Evolutionary conservation across 2,888 invertebrate species (phyloP).

Genomic region (Clusia tigrina): DNA sequence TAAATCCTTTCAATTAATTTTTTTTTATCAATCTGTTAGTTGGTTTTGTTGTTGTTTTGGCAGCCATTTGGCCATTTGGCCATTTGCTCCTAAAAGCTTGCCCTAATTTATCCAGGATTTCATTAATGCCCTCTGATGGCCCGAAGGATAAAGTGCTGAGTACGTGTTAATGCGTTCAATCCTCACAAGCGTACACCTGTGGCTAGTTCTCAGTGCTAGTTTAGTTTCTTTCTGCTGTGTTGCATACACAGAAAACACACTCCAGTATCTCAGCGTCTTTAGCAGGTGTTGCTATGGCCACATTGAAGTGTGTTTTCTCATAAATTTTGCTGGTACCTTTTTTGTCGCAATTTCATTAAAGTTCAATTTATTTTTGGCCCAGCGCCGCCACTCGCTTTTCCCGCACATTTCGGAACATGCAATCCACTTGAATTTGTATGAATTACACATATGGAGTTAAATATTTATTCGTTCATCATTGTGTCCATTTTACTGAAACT

Average conservation of each 20-base stretch:
- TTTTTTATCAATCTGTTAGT: neutral
- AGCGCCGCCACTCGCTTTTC: no score
- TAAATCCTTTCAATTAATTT: conserved; percentile 2
- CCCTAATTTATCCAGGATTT: neutral
- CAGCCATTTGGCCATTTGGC: no score
- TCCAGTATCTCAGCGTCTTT: neutral
- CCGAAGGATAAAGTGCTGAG: no score
- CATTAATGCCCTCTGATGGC: neutral
- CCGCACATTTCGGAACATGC: no score
- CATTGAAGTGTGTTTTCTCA: neutral
- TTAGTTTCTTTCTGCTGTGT: neutral
- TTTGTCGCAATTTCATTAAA: conserved; percentile 6
- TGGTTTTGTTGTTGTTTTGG: no score
- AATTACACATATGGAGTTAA: neutral
- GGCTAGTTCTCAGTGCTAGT: neutral
- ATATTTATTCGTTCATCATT: conserved; percentile 4
- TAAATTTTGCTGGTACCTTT: neutral
- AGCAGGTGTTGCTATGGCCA: neutral
- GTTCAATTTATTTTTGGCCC: neutral
- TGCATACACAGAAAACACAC: no score
- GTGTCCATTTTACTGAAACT: conserved; percentile 6
- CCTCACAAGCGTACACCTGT: neutral
- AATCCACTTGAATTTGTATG: neutral
- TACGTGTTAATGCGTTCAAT: neutral
- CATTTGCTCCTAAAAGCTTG: neutral